A percentile compares a stretch with the other conserved stretches of the same genome.
Conservation (phyloP, 2,797 vertebrate species). For the Vireo griseus region DNA sequence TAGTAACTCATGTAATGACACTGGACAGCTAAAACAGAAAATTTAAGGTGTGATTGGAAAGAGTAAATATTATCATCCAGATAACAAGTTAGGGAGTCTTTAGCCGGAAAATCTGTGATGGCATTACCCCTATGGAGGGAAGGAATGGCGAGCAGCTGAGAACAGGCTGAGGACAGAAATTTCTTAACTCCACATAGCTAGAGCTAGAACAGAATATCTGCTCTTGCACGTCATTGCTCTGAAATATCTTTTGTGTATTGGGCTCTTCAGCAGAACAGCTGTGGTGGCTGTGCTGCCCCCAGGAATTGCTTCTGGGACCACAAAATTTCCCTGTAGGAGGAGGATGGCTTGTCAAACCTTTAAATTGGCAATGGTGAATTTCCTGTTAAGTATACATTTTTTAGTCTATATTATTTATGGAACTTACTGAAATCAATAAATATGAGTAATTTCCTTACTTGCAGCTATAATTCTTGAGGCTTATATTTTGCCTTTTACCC, state of each 20-base stretch:
- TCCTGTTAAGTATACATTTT: background rate
- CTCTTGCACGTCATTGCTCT: background rate
- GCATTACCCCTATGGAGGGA: background rate
- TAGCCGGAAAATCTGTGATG: background rate
- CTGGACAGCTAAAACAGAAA: background rate
- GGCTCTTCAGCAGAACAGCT: background rate
- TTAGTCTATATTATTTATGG: background rate
- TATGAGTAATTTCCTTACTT: background rate
- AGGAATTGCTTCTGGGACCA: background rate
- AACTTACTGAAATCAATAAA: background rate
- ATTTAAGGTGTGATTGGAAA: background rate
- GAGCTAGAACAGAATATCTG: background rate
- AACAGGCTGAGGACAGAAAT: background rate
- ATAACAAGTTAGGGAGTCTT: background rate
- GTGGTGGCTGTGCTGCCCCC: background rate
- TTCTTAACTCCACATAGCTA: background rate
- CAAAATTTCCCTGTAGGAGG: background rate
- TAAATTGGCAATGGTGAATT: background rate
- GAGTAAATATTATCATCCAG: background rate
- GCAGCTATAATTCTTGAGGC: background rate
- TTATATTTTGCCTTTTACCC: background rate
- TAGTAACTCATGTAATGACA: background rate
- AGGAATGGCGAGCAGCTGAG: background rate
- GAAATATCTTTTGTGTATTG: background rate
- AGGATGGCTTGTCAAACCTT: background rate